Conservation (phyloP, 1,140 invertebrate genomes). For the Stenopsyche tienmushanensis region DNA sequence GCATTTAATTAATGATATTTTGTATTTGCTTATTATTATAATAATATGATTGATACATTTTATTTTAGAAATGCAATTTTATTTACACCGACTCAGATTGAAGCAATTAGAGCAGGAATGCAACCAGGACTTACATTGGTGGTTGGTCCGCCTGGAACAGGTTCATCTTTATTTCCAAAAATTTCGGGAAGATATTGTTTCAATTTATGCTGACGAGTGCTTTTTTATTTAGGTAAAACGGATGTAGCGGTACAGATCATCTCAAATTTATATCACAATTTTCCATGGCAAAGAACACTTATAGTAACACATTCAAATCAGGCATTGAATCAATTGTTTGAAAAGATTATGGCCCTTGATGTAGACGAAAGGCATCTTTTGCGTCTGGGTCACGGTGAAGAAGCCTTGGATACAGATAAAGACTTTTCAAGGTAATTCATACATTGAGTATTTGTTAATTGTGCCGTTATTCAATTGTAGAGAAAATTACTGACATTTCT, state of each 20-base stretch:
- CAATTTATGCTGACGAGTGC: neutral
- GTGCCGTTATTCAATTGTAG: too few species aligned
- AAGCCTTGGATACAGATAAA: conserved; percentile 97
- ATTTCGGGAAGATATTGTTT: too few species aligned
- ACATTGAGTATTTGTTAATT: neutral
- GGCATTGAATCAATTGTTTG: conserved; percentile 98
- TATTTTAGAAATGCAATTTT: conserved; percentile 83
- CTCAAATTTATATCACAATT: conserved; percentile 99
- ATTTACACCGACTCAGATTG: conserved; percentile 97
- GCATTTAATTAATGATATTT: conserved; percentile 39
- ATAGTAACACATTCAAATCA: conserved; percentile 99
- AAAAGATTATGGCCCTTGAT: conserved; percentile 98
- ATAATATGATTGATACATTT: neutral
- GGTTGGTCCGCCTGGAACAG: conserved; percentile 95
- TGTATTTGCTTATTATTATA: neutral
- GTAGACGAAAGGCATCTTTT: conserved; percentile 97
- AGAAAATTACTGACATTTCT: too few species aligned
- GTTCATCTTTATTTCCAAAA: conserved; percentile 48
- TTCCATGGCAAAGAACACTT: conserved; percentile 95
- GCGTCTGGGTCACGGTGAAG: conserved; percentile 99
- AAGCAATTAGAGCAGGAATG: conserved; percentile 97
- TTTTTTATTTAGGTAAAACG: conserved; percentile 99
- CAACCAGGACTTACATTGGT: conserved; percentile 97
- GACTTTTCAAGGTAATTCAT: conserved; percentile 82
- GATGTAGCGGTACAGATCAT: conserved; percentile 99